Base-by-base conservation (phyloP, 2,113 vertebrate genomes). In the Menura novaehollandiae region DNA sequence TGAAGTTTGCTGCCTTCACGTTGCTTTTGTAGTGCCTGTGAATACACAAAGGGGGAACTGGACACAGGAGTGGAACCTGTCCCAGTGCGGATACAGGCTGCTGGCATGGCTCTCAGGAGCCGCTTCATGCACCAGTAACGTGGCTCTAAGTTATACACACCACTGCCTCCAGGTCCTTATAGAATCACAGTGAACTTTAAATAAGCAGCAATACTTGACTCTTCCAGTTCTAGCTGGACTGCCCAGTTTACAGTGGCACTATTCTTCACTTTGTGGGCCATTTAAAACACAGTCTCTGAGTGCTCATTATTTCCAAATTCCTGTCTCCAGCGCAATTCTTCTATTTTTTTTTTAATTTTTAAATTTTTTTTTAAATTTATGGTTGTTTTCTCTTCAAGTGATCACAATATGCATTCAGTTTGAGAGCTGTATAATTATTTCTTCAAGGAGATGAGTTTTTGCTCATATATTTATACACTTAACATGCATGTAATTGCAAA, bases 41-140 rank as follows among this genome's bases (percentile, higher is more conserved):
- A 77, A 73, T 78, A 4, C 46, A 68, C 74, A 58, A 64, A 85
- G 59, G 5, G 23, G 21, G 55, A 69, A 20, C 60, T 18, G 92
- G 74, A 35, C 30, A 22, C 35, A 23, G n/a, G 21, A 24, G 56
- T 6, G 68, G 28, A 74, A 44, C 13, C 43, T 39, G 59, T 80
- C 75, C 77, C 10, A 3, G 37, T 39, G 66, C 13, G 23, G 63
- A n/a, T 21, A 28, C 1, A 11, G 64, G 33, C 67, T 6, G 23
- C 1, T 67, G 93, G 75, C 30, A 12, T 0, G 1, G 14, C 33
- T n/a, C 58, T 35, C 30, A 1, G 41, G 30, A 88, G 47, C 63
- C 0, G 4, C 3, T 15, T 83, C 71, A n/a, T 1, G 0, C 0
- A 1, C 46, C 39, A 3, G 9, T 22, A 13, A 74, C 3, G 4